A percentile compares a stretch with the other conserved stretches of the same genome.
phyloP scores from a whole-genome alignment of 2,797 vertebrate genomes.

The Apodemus agrarius region DNA sequence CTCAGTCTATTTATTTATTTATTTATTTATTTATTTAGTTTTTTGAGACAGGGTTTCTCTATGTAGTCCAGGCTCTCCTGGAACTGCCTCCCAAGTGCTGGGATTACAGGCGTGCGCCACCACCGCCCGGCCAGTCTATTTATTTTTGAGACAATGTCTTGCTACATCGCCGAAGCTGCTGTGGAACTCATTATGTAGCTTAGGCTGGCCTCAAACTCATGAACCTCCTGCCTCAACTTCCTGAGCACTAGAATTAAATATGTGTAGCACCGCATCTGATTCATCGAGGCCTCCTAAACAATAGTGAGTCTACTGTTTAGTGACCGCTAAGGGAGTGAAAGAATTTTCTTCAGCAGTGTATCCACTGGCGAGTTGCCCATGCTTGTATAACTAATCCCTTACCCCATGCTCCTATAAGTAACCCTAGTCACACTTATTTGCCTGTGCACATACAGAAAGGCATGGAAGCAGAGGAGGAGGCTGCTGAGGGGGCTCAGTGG shows the following conservation, averaged over 20 bases:
- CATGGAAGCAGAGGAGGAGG: not conserved
- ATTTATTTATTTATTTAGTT: no score
- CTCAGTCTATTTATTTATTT: not conserved
- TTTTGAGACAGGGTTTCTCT: no score
- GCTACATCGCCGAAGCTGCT: not conserved
- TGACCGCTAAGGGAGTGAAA: not conserved
- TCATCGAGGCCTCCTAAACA: not conserved
- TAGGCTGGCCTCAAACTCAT: not conserved
- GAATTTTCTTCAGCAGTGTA: not conserved
- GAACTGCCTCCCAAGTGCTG: no score
- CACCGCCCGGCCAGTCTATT: no score
- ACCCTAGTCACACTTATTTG: not conserved
- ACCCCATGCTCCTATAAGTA: not conserved
- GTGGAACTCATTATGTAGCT: not conserved
- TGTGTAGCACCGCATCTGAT: not conserved
- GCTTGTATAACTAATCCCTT: not conserved
- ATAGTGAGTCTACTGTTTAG: no score
- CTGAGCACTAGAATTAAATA: not conserved
- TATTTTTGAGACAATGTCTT: not conserved
- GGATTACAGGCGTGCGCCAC: no score
- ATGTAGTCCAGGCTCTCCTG: no score
- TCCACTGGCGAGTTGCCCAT: not conserved
- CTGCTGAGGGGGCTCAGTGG: not conserved
- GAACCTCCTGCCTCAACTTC: not conserved
- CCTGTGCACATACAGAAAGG: not conserved